These are phyloP conservation scores for Chrysomallon squamiferum DNA, from an alignment of 1,140 invertebrate species.

Conservation along the genomic window DNA sequence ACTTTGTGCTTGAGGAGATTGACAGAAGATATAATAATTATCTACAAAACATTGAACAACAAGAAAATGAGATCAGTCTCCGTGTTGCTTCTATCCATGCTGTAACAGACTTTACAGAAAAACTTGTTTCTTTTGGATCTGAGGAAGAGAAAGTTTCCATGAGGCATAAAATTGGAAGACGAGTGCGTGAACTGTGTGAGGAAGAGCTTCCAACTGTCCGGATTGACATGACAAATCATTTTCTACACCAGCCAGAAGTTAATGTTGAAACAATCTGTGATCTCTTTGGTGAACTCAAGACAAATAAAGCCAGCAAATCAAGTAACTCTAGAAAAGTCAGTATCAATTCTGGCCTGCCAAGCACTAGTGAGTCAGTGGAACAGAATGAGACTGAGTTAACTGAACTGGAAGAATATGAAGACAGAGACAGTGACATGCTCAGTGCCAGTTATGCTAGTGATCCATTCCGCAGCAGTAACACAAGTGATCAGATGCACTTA, in stretches of 20 bases:
- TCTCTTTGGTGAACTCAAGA: conserved; percentile 48
- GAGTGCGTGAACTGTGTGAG: conserved; percentile 54
- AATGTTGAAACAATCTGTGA: conserved; percentile 51
- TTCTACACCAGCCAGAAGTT: conserved; percentile 42
- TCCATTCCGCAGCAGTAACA: conserved; percentile 29
- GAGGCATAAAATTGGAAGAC: conserved; percentile 45
- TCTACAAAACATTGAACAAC: conserved; percentile 32
- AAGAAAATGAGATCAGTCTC: conserved; percentile 29
- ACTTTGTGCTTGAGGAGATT: conserved; percentile 40
- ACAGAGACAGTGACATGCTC: conserved; percentile 32
- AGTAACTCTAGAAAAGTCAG: background rate
- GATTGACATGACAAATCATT: conserved; percentile 24
- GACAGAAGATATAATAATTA: conserved; percentile 38
- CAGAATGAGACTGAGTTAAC: conserved; percentile 23
- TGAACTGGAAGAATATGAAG: conserved; percentile 12
- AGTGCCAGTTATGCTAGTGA: conserved; percentile 38
- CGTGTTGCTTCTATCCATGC: conserved; percentile 47
- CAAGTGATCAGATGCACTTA: conserved; percentile 13
- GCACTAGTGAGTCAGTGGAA: conserved; percentile 17
- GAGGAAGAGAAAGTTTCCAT: conserved; percentile 53
- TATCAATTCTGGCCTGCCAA: conserved; percentile 10
- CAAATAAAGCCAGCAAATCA: background rate
- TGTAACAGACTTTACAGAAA: conserved; percentile 50
- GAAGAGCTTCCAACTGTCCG: conserved; percentile 28
- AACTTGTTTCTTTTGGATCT: conserved; percentile 48